Conservation (phyloP, 2,888 invertebrate species). For the Ametastegia equiseti region DNA sequence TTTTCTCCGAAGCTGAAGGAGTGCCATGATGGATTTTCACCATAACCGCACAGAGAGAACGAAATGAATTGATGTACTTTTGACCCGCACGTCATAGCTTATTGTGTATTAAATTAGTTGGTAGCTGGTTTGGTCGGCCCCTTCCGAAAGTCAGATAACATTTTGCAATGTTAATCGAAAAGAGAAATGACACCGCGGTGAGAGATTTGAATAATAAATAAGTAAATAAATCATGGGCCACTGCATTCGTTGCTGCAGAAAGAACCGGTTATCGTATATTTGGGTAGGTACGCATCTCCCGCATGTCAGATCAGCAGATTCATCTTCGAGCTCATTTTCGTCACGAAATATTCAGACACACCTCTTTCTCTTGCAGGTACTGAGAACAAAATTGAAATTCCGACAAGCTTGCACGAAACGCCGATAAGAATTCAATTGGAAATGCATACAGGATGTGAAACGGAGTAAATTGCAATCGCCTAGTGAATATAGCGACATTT, state of each 20-base stretch:
- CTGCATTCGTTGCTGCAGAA: not conserved
- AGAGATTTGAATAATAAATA: not conserved
- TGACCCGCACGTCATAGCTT: not conserved
- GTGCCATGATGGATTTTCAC: slow-evolving; percentile 33
- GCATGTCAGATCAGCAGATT: not conserved
- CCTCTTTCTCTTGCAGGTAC: not conserved
- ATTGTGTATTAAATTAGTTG: slow-evolving; percentile 2
- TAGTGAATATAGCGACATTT: too few relatives aligned
- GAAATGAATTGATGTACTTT: slow-evolving; percentile 10
- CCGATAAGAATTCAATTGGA: not conserved
- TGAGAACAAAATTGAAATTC: not conserved
- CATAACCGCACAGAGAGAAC: slow-evolving; percentile 3
- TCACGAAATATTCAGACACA: not conserved
- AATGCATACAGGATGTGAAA: too few relatives aligned
- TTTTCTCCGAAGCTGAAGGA: not conserved
- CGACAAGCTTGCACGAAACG: not conserved
- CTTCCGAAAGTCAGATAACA: not conserved
- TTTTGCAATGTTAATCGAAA: slow-evolving; percentile 13
- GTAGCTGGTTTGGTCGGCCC: too few relatives aligned
- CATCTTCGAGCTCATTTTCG: slow-evolving; percentile 11
- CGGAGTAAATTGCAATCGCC: too few relatives aligned
- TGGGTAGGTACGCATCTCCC: not conserved
- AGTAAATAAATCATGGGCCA: not conserved
- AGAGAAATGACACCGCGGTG: not conserved
- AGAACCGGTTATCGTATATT: not conserved